These are phyloP conservation scores for Scophthalmus maximus DNA, from an alignment of 2,113 vertebrate genomes.

Conservation along the genomic window DNA sequence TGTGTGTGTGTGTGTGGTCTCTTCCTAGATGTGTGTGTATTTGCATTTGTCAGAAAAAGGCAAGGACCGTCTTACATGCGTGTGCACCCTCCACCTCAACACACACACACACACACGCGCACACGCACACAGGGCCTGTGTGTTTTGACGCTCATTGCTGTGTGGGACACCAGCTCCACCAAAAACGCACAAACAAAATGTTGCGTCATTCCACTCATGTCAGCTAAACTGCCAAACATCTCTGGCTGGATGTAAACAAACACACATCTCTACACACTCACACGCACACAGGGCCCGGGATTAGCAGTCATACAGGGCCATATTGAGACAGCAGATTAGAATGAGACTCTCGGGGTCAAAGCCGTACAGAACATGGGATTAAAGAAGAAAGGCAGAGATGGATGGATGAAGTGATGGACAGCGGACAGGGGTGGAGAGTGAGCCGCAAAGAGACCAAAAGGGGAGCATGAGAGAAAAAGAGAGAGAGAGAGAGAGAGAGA, in stretches of 20 bases:
- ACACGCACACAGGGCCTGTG: conserved; percentile 2
- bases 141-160: conserved; percentile 25
- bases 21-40: background rate
- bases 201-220: conserved; percentile 48
- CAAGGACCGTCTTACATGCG: conserved; percentile 36
- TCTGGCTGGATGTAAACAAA: conserved; percentile 45
- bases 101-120: conserved; percentile 20
- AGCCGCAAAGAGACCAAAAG: conserved; percentile 44
- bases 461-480: conserved; percentile 10
- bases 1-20: background rate
- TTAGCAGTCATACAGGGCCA: conserved; percentile 63
- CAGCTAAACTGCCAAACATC: conserved; percentile 27
- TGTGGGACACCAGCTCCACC: conserved; percentile 34
- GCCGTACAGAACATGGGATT: conserved; percentile 71
- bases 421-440: conserved; percentile 47
- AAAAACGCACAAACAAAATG: conserved; percentile 50
- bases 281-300: conserved; percentile 36
- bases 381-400: conserved; percentile 63
- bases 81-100: background rate
- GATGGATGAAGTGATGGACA: conserved; percentile 53
- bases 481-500: conserved; percentile 15
- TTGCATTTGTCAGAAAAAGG: conserved; percentile 18
- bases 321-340: conserved; percentile 77
- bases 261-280: conserved; percentile 2
- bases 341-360: conserved; percentile 62